Base-by-base conservation (phyloP, 2,888 invertebrate genomes). In the Eilema caniola region DNA sequence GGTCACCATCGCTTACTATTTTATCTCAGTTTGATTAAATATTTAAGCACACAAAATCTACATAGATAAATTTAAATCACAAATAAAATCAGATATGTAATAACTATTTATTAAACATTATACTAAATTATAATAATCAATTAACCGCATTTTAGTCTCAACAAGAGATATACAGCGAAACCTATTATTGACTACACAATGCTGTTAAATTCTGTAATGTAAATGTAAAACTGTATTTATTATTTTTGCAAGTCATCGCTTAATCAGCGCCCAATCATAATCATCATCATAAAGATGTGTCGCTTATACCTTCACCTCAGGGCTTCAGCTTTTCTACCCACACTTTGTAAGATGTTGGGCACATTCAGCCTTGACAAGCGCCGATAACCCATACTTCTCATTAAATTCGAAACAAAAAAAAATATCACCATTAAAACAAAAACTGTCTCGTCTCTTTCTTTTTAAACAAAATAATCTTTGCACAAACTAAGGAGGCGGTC, bases 401-500 rank as follows among this genome's bases (percentile, higher is more conserved):
- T 1, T 1, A 25, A 62, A 37, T 62, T 1, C 14, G 24, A 3
- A 41, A 41, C 20, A 12, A n/a, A 47, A 20, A n/a, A 66, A 37
- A 56, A 20, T 57, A 16, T 33, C 24, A 8, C 16, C 25, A 24
- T 41, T 57, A 5, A 59, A 25, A 11, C n/a, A 28, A 11, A 25
- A 67, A 75, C n/a, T 24, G 53, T 28, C 76, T 12, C 73, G 62
- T 82, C 87, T 86, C 70, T 76, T 16, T 25, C 16, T n/a, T 16
- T 33, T 63, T 60, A 66, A 66, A 64, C 60, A 20, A 62, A 28
- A 41, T 88, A 87, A 37, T 93, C 93, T 90, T 83, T 92, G 90
- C 70, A 71, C 77, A 82, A 88, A 89, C 85, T 83, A 88, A 87
- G 85, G 84, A 87, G 89, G 90, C 90, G 89, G 88, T 86, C 88